These are phyloP conservation scores for Chlorocebus sabaeus DNA, from an alignment of 2,113 vertebrate genomes.

Conservation along the genomic window DNA sequence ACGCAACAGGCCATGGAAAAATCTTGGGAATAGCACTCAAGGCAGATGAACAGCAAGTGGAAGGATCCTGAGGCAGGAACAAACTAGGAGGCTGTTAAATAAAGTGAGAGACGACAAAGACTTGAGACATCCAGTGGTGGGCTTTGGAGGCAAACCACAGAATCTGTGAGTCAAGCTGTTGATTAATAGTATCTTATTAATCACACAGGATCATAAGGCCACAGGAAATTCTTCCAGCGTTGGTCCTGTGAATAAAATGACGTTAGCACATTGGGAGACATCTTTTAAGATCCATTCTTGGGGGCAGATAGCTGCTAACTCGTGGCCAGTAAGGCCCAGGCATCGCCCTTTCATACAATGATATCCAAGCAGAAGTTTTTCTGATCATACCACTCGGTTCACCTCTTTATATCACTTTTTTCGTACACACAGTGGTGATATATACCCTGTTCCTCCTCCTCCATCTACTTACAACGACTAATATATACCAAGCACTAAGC, in stretches of 20 bases:
- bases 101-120: not conserved
- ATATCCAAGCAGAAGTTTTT: not conserved
- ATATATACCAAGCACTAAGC: accelerated
- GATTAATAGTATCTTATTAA: not conserved
- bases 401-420: not conserved
- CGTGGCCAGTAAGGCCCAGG: no score
- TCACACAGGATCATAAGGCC: not conserved
- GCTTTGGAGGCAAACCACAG: not conserved
- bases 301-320: not conserved
- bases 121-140: not conserved
- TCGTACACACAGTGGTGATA: not conserved
- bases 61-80: not conserved
- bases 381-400: not conserved
- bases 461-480: no score
- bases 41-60: not conserved
- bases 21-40: not conserved
- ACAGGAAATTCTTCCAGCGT: not conserved
- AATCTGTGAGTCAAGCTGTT: not conserved
- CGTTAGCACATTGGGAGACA: accelerated
- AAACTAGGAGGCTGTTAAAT: not conserved
- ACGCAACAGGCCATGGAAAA: not conserved
- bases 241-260: not conserved
- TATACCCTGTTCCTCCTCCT: no score
- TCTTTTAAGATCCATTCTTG: not conserved
- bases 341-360: accelerated